Conservation (phyloP, 2,113 vertebrate genomes). For the Herpetotheres cachinnans region DNA sequence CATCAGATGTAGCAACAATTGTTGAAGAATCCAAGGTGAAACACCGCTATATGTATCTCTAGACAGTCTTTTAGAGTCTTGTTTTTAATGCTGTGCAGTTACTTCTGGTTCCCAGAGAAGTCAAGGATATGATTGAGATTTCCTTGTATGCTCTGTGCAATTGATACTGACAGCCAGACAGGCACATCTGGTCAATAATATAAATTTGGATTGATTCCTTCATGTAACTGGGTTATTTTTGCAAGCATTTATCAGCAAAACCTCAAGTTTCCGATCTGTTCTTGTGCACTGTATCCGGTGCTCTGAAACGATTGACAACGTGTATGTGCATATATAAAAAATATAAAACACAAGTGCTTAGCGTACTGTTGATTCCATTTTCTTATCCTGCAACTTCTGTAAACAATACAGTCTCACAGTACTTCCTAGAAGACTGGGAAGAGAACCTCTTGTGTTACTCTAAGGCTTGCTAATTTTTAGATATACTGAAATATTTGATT, state of each 20-base stretch:
- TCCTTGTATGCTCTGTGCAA: background rate
- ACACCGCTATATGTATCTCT: background rate
- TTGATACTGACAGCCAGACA: background rate
- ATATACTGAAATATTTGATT: background rate
- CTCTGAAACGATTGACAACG: background rate
- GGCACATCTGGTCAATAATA: background rate
- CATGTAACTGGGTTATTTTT: background rate
- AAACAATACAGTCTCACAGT: background rate
- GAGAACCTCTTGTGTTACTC: background rate
- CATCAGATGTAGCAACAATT: background rate
- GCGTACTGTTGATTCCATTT: background rate
- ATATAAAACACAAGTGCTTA: background rate
- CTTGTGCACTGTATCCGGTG: background rate
- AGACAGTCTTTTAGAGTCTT: background rate
- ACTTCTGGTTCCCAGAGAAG: background rate
- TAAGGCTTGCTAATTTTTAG: background rate
- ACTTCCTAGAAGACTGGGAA: background rate
- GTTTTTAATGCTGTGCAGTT: background rate
- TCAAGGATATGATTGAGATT: background rate
- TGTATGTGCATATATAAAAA: background rate
- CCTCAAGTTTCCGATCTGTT: background rate
- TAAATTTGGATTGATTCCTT: background rate
- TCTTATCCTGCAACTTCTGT: background rate
- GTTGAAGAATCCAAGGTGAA: background rate
- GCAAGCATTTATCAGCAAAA: background rate